Percentiles rank a stretch among this genome's conserved stretches.
Evolutionary conservation across 2,113 vertebrate genomes (phyloP).

Genomic region (Sakesphorus luctuosus): DNA sequence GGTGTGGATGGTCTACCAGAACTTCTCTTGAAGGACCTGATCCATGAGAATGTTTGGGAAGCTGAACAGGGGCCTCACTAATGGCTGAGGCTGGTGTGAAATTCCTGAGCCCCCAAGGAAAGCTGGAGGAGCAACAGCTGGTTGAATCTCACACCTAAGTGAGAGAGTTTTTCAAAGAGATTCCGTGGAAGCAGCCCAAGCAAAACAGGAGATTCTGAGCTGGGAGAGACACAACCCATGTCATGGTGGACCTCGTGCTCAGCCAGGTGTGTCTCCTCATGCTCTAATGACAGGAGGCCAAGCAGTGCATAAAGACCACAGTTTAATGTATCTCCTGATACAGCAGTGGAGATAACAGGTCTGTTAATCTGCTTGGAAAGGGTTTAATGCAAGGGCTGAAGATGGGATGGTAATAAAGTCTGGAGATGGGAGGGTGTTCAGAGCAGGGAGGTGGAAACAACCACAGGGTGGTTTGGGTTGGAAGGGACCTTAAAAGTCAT

Average conservation of each 20-base stretch:
- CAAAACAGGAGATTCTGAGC: not conserved
- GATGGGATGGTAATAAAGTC: not conserved
- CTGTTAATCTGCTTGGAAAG: not conserved
- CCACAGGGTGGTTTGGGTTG: not conserved
- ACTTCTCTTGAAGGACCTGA: not conserved
- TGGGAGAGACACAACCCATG: not conserved
- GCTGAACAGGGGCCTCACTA: not conserved
- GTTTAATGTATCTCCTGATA: not conserved
- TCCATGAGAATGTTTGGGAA: accelerated
- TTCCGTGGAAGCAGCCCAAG: not conserved
- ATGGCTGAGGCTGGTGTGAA: not conserved
- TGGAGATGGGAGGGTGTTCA: not conserved
- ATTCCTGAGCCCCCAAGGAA: not conserved
- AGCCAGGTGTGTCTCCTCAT: not conserved
- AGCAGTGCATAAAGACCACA: not conserved
- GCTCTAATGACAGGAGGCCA: not conserved
- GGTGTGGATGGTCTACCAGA: not conserved
- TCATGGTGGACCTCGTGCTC: not conserved
- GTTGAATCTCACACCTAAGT: not conserved
- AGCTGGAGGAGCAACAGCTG: not conserved
- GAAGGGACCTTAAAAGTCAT: not conserved
- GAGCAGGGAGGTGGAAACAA: not conserved
- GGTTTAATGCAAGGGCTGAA: not conserved
- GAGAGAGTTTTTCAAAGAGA: not conserved
- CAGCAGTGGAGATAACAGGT: not conserved